phyloP scores from a whole-genome alignment of 2,888 invertebrate species.

The Galerucella calmariensis region DNA sequence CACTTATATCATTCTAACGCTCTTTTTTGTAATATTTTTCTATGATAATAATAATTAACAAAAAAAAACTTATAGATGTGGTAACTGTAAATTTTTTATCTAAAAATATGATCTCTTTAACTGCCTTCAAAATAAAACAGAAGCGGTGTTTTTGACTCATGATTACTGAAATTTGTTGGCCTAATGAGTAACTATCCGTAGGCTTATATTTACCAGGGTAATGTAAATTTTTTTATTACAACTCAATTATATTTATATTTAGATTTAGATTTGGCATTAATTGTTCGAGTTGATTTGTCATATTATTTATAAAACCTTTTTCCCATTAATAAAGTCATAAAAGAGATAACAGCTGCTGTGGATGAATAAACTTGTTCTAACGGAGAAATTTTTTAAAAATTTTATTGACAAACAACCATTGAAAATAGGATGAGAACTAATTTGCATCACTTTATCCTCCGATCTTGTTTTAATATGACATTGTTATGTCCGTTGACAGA shows the following conservation, averaged over 20 bases:
- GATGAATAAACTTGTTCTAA: neutral
- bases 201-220: too few species aligned
- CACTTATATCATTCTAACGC: too few species aligned
- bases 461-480: neutral
- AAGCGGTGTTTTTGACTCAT: too few species aligned
- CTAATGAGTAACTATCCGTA: too few species aligned
- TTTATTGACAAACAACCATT: neutral
- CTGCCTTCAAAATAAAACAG: too few species aligned
- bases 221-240: neutral
- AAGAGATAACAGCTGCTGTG: neutral
- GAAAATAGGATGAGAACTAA: constrained; percentile 7
- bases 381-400: neutral
- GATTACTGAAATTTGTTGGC: too few species aligned
- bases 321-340: neutral
- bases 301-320: neutral
- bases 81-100: too few species aligned
- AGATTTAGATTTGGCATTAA: neutral
- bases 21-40: too few species aligned
- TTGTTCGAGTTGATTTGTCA: neutral
- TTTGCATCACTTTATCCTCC: neutral
- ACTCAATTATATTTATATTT: neutral
- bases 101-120: too few species aligned
- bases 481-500: neutral
- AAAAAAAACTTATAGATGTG: too few species aligned
- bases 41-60: too few species aligned